Conservation (phyloP, 2,113 vertebrate species). For the Elgaria multicarinata region DNA sequence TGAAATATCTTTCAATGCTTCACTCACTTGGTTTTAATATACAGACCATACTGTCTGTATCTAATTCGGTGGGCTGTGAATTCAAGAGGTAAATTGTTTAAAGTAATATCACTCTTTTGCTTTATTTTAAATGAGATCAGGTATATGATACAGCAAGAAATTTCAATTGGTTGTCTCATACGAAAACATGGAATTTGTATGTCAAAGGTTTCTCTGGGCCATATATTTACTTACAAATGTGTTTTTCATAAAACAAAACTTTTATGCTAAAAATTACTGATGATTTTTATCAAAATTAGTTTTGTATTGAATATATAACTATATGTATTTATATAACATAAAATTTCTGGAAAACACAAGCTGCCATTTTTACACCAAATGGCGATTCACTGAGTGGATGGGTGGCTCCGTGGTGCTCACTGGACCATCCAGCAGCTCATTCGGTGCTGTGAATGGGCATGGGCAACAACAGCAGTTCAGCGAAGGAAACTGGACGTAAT, state of each 20-base stretch:
- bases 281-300: neutral
- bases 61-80: slow-evolving; percentile 14
- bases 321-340: no score
- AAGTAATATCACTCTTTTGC: neutral
- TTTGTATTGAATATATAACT: neutral
- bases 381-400: no score
- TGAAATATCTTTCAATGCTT: slow-evolving; percentile 40
- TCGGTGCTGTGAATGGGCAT: no score
- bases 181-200: neutral
- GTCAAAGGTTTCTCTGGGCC: neutral
- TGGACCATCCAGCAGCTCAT: no score
- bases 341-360: no score
- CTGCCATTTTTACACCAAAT: no score
- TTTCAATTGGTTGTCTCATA: neutral
- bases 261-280: neutral
- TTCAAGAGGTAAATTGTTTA: neutral
- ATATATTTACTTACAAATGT: neutral
- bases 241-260: neutral
- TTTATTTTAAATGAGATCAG: slow-evolving; percentile 19
- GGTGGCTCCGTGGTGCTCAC: no score
- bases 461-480: no score
- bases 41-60: slow-evolving; percentile 14
- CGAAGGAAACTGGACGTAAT: no score
- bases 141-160: neutral
- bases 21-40: neutral